These are phyloP conservation scores for Cuculus canorus DNA, from an alignment of 2,797 vertebrate species.

Conservation along the genomic window DNA sequence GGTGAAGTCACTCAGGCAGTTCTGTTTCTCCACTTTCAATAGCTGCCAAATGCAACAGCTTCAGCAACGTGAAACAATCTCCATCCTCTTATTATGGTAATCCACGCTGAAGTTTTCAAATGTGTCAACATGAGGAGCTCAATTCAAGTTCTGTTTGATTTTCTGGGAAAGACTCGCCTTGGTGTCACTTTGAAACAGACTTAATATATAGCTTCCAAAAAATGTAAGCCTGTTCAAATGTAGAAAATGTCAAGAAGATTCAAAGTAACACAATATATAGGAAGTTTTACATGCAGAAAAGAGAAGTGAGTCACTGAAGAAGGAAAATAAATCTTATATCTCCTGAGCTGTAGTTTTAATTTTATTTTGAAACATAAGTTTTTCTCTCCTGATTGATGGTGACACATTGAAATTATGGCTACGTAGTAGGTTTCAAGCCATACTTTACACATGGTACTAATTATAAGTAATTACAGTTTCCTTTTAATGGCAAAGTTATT, in stretches of 20 bases:
- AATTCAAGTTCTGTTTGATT: not conserved
- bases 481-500: slow-evolving; percentile 43
- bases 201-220: not conserved
- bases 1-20: not conserved
- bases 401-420: slow-evolving; percentile 39
- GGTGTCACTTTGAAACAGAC: not conserved
- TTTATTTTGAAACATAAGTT: slow-evolving; percentile 44
- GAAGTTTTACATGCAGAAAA: not conserved
- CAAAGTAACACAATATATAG: not conserved
- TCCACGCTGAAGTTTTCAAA: not conserved
- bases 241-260: not conserved
- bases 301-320: not conserved
- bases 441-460: slow-evolving; percentile 38
- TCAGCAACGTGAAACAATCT: not conserved
- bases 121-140: not conserved
- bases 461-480: slow-evolving; percentile 60
- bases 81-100: not conserved
- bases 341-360: not conserved
- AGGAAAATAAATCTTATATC: not conserved
- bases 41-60: not conserved
- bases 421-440: slow-evolving; percentile 33
- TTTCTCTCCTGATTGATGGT: slow-evolving; percentile 17
- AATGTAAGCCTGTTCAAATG: not conserved
- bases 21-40: slow-evolving; percentile 17
- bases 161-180: not conserved